Evolutionary conservation across 1,140 invertebrate species (phyloP), one percentile per base, ranked within the genome.

Genomic region (Cotesia typhae): DNA sequence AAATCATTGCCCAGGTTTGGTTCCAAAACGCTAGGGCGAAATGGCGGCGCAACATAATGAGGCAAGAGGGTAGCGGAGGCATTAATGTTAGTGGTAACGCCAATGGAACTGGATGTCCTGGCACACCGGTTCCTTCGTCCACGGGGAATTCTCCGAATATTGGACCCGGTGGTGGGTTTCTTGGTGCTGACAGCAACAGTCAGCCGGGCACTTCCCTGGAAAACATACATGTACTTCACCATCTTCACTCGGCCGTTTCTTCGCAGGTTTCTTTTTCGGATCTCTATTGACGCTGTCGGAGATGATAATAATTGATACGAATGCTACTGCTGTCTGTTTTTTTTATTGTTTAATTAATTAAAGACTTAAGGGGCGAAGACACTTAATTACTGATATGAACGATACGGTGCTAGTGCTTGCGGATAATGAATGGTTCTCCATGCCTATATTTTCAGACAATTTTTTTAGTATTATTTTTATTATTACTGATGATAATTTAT

Each of bases 21-120:
- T 99, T 99, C 84, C 97, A 99, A 91, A 99, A 98, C 85, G 96
- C 96, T 0, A 87, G 97, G 73, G 97, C 97, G 35, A 98, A 99
- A 89, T 97, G 96, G 93, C 90, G 97, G 78, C 90, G 96, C 36
- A 94, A 94, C 80, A 89, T 94, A 78, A 92, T 94, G 90, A 83
- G 93, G 20, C 93, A 94, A 81, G 93, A 94, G 80, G 88, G 89
- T 12, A 87, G 85, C 12, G 76, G 80, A 68, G 79, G 76, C 57
- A 75, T 74, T 73, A 70, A 81, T 70, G 77, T 83, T 64, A 7
- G 41, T 2, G 41, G 41, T 7, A 47, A 47, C 10, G 41, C 6
- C 6, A 47, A 6, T 47, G 41, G 41, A 47, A 47, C 6, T 47
- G 79, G 84, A 61, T 84, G 84, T 79, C 81, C 87, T 68, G 82